Evolutionary conservation across 2,113 vertebrate genomes (phyloP), one percentile per base, ranked within the genome.

Genomic region (Forbesichthys papilliferus): DNA sequence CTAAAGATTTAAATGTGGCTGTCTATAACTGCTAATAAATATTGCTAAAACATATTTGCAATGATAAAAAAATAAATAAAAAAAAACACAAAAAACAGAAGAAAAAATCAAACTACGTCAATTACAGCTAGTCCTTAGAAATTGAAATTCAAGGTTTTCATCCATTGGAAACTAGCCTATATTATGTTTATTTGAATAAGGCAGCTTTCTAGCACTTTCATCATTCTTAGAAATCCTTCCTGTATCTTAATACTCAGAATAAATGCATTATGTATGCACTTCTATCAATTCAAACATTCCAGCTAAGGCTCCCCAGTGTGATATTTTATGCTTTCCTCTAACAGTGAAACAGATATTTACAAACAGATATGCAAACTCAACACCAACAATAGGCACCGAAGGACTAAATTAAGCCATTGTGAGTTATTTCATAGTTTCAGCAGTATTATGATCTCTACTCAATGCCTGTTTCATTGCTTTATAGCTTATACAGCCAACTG

Each of bases 271-370:
- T 68, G 82, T 14, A 3, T 74, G 69, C 57, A 48, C 66, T 86
- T 85, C 77, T 79, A 60, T 81, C 66, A 4, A 52, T 27, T 58
- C 47, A 70, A 1, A 8, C 77, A 78, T 86, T 87, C 82, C 79
- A 62, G 72, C 64, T 10, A 51, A 61, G 76, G 65, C 74, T 69
- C 64, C 61, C 66, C 18, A 62, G 79, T 82, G 64, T 84, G 64
- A 1, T 80, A 46, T 73, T 86, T 69, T 56, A 76, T 16, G 60
- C 66, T 61, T 83, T 58, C 63, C 64, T 56, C 75, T 46, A 27
- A 67, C 65, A 58, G 61, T 52, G 62, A 75, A 77, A 74, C 8
- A 2, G 77, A 82, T 86, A 75, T 81, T 82, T 65, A 81, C 75
- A 80, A 80, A 79, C 75, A 76, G 73, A 82, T 62, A 73, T 73